Evolutionary conservation across 2,888 invertebrate species (phyloP).

Genomic region (Hermaeophaga mercurialis): DNA sequence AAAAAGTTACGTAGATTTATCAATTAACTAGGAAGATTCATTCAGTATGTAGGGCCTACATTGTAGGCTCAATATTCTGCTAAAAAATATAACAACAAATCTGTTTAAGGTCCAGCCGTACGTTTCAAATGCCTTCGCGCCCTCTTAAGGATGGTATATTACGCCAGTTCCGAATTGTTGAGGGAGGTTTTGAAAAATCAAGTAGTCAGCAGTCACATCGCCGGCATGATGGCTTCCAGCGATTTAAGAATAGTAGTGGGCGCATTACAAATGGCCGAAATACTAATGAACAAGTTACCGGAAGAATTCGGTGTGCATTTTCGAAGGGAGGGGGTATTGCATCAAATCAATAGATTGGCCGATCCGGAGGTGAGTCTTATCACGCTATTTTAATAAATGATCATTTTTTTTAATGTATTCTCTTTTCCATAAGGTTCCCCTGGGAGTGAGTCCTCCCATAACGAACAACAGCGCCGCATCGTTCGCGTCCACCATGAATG

Average conservation of each 20-base stretch:
- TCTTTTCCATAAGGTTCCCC: slow-evolving; percentile 52
- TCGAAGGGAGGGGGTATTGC: slow-evolving; percentile 95
- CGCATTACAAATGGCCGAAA: slow-evolving; percentile 95
- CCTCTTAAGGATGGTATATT: slow-evolving; percentile 94
- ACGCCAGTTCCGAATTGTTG: slow-evolving; percentile 85
- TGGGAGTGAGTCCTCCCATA: slow-evolving; percentile 64
- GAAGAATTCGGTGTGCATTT: slow-evolving; percentile 95
- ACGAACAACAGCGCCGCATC: slow-evolving; percentile 61
- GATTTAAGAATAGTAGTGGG: slow-evolving; percentile 97
- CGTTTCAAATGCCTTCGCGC: slow-evolving; percentile 96
- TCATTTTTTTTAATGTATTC: not conserved
- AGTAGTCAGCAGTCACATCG: slow-evolving; percentile 94
- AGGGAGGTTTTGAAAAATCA: slow-evolving; percentile 74
- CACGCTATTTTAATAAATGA: no score
- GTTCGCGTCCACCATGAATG: slow-evolving; percentile 59
- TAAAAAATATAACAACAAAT: no score
- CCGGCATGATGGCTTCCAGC: slow-evolving; percentile 97
- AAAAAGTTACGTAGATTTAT: no score
- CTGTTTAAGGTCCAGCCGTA: slow-evolving; percentile 96
- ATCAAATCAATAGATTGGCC: slow-evolving; percentile 76
- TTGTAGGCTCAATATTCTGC: no score
- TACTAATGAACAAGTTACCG: slow-evolving; percentile 94
- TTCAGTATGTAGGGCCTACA: no score
- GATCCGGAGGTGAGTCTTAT: slow-evolving; percentile 67
- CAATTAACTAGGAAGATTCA: no score